Conservation (phyloP, 2,888 invertebrate species). For the Tortrix viridana region DNA sequence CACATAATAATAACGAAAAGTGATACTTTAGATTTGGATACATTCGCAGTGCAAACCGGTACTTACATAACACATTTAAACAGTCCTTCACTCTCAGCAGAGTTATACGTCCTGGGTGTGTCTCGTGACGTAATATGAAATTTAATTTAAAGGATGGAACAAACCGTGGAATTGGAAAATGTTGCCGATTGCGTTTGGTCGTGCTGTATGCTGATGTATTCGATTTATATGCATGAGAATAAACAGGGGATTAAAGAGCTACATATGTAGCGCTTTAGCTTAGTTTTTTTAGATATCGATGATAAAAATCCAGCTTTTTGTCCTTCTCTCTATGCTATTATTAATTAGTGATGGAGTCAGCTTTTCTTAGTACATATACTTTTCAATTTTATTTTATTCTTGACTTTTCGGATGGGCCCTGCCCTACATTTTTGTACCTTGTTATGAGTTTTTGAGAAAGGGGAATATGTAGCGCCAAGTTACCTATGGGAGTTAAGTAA, state of each 20-base stretch:
- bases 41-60: conserved; percentile 28
- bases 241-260: neutral
- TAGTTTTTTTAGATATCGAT: neutral
- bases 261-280: neutral
- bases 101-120: conserved; percentile 24
- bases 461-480: too few relatives aligned
- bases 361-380: too few relatives aligned
- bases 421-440: too few relatives aligned
- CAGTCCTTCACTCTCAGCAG: conserved; percentile 20
- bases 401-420: too few relatives aligned
- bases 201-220: conserved; percentile 1
- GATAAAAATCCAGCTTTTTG: too few relatives aligned
- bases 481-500: too few relatives aligned
- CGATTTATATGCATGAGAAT: neutral
- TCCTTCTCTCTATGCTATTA: too few relatives aligned
- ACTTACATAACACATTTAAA: conserved; percentile 28
- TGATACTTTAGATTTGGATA: conserved; percentile 8
- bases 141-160: conserved; percentile 22
- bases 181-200: neutral
- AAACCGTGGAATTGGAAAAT: conserved; percentile 1
- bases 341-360: too few relatives aligned
- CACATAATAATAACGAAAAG: conserved; percentile 23
- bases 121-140: conserved; percentile 19
- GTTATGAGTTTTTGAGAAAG: too few relatives aligned
- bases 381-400: too few relatives aligned